Evolutionary conservation across 2,113 vertebrate genomes (phyloP).

Genomic region (Scartelaos histophorus): DNA sequence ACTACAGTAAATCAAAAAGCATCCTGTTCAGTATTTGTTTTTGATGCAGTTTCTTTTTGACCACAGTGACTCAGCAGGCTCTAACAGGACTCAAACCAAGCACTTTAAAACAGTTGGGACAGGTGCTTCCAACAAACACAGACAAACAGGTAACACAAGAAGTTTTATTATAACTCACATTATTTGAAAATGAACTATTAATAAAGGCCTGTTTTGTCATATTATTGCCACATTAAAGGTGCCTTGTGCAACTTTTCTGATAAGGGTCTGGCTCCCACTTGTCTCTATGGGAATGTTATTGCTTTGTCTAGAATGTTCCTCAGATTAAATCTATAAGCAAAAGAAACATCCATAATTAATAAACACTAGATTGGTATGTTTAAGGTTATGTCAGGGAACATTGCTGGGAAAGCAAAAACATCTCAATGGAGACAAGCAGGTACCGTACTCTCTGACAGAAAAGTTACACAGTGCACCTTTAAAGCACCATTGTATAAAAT

Average conservation of each 20-base stretch:
- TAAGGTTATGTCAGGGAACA: no score
- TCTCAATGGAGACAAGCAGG: no score
- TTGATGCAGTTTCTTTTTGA: conserved; percentile 63
- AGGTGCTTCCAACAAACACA: conserved; percentile 28
- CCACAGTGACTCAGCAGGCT: conserved; percentile 68
- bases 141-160: conserved; percentile 56
- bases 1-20: neutral
- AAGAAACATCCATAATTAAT: no score
- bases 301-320: no score
- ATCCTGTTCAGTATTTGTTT: conserved; percentile 8
- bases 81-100: conserved; percentile 88
- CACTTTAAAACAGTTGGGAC: conserved; percentile 78
- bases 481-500: neutral
- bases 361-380: no score
- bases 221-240: neutral
- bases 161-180: no score
- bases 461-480: neutral
- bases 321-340: no score
- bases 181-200: no score
- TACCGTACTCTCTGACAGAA: no score
- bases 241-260: neutral
- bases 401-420: no score
- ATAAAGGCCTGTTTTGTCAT: neutral
- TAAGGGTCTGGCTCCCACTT: neutral
- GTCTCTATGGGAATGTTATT: no score